phyloP scores from a whole-genome alignment of 2,888 invertebrate species.

The Troglohyphantes excavatus region DNA sequence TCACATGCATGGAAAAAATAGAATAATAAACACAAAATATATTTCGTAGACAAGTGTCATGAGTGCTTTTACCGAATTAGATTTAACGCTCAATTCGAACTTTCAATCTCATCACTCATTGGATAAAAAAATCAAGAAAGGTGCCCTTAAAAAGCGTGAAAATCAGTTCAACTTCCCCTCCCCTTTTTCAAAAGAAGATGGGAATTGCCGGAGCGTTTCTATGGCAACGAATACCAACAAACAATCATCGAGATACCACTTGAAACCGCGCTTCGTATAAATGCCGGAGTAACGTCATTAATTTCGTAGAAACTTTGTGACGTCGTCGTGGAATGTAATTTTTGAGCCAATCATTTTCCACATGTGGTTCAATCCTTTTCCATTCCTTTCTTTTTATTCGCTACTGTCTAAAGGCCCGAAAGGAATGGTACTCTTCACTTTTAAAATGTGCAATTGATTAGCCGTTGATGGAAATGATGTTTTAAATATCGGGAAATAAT shows the following conservation, averaged over 20 bases:
- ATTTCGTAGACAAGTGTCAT: background rate
- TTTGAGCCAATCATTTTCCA: conserved; percentile 57
- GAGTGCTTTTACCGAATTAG: conserved; percentile 56
- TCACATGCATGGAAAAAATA: background rate
- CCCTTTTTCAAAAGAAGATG: conserved; percentile 56
- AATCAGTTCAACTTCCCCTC: conserved; percentile 45
- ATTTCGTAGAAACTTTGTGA: conserved; percentile 58
- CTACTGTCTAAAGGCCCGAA: background rate
- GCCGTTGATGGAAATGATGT: background rate
- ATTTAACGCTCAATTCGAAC: conserved; percentile 50
- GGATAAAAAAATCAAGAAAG: background rate
- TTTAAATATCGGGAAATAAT: background rate
- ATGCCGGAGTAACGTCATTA: conserved; percentile 51
- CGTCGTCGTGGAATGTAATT: conserved; percentile 47
- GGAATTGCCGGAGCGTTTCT: conserved; percentile 66
- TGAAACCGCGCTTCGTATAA: conserved; percentile 55
- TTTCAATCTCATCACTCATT: conserved; percentile 36
- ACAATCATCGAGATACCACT: conserved; percentile 73
- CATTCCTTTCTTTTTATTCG: background rate
- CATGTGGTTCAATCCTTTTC: background rate
- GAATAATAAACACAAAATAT: conserved; percentile 42
- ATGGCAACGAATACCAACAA: conserved; percentile 68
- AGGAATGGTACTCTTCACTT: background rate
- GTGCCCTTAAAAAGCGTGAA: conserved; percentile 53
- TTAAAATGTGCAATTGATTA: background rate